Evolutionary conservation across 1,140 invertebrate species (phyloP), one percentile per base, ranked within the genome.

Genomic region (Scylla paramamosain): DNA sequence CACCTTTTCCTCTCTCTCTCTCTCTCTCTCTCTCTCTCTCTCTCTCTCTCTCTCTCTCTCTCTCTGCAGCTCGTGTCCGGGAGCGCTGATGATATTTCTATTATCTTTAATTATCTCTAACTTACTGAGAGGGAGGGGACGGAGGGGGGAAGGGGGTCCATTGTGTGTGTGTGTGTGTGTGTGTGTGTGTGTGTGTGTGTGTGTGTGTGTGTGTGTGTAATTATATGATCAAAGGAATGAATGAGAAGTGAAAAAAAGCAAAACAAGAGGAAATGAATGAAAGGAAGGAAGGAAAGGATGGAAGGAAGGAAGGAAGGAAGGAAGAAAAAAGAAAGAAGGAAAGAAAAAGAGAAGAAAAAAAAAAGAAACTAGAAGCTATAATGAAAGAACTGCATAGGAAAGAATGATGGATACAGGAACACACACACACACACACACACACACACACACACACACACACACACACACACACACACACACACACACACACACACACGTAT

Each of bases 71-170:
- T 59, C 52, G 52, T 59, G 25, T 20, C 67, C 67, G 1, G 67
- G 25, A 1, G n/a, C 20, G 20, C 20, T 77, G 20, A n/a, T 77
- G 67, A 77, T 77, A 77, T 77, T 77, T 77, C 67, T 77, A 77
- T 77, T 77, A 77, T 77, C 67, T 77, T n/a, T 77, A 77, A 77
- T 77, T 77, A 77, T 77, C 67, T 77, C 67, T 77, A 77, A 77
- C 67, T 77, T n/a, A 77, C 67, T 1, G 1, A n/a, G n/a, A 20
- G n/a, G 67, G n/a, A n/a, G 8, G 67, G 20, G 67, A 77, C 12
- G 20, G 59, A 25, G 59, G 20, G 20, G 20, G 59, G 4, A 16
- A 14, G 59, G 4, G 59, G 4, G 59, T 48, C 6, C 14, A 14
- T 48, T 59, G 52, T 59, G 52, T 59, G 52, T 59, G 52, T 59